Evolutionary conservation across 2,113 vertebrate genomes (phyloP).

Genomic region (Epinephelus cyanopodus): DNA sequence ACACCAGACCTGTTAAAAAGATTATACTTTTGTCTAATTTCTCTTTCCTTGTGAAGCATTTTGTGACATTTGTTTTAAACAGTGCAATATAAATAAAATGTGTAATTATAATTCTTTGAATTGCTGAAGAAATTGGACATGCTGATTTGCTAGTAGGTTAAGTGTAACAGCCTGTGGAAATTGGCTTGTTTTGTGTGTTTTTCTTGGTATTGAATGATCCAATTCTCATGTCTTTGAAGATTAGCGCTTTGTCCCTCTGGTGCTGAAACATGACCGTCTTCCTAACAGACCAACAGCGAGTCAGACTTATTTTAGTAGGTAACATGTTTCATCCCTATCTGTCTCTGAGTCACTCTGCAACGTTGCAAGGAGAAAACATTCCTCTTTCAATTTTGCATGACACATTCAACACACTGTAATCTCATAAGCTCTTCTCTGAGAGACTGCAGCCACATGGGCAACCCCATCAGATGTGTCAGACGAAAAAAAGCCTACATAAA

Average conservation of each 20-base stretch:
- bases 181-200: background rate
- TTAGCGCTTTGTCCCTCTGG: conserved; percentile 5
- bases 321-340: conserved; percentile 13
- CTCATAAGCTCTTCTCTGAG: conserved; percentile 56
- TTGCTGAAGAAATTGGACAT: background rate
- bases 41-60: background rate
- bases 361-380: conserved; percentile 36
- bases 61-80: background rate
- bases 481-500: background rate
- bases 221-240: background rate
- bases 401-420: conserved; percentile 23
- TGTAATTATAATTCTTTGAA: background rate
- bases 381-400: conserved; percentile 39
- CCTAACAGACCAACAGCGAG: conserved; percentile 1
- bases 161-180: background rate
- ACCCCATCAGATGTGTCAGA: conserved; percentile 24
- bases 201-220: background rate
- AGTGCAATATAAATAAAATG: background rate
- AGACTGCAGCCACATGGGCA: conserved; percentile 22
- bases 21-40: background rate
- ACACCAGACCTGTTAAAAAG: background rate
- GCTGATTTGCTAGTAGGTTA: background rate
- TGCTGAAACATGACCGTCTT: background rate
- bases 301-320: conserved; percentile 31
- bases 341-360: conserved; percentile 24